phyloP scores from a whole-genome alignment of 2,113 vertebrate genomes.

The rat (Rattus norvegicus) region GRCr8 NC_086028.1:57261501-57262000 shows the following conservation, averaged over 20 bases:
- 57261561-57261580: neutral
- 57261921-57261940: neutral
- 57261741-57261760: neutral
- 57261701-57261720: neutral
- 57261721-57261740: neutral
- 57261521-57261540: neutral
- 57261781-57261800: neutral
- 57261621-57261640: conserved; percentile 39
- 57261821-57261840: neutral
- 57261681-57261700: neutral
- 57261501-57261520: too few relatives aligned
- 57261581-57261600: conserved; percentile 51
- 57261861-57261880: conserved; percentile 47
- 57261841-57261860: neutral
- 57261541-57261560: neutral
- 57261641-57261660: neutral
- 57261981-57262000: neutral
- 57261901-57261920: neutral
- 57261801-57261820: neutral
- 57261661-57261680: neutral
- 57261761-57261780: neutral
- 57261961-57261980: accelerated
- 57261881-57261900: neutral
- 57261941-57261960: neutral
- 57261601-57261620: conserved; percentile 63